These are phyloP conservation scores for Myotis davidii DNA, from an alignment of 2,113 vertebrate genomes.

Conservation along the genomic window DNA sequence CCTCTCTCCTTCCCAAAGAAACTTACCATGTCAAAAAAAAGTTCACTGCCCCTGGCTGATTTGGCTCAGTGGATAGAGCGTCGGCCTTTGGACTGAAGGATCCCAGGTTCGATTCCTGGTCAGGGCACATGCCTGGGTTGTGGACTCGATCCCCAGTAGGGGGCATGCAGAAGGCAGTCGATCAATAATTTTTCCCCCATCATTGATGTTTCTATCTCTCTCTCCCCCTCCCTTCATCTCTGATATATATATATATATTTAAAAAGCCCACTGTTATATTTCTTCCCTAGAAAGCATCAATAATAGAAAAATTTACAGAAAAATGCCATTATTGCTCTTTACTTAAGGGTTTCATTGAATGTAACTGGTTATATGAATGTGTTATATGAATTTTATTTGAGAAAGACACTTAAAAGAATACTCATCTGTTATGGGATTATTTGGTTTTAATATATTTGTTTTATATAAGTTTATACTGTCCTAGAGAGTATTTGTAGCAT, in stretches of 20 bases:
- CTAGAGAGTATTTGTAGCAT: background rate
- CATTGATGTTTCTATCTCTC: no score
- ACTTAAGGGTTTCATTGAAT: background rate
- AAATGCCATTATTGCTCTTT: background rate
- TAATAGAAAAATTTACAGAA: background rate
- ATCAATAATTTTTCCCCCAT: no score
- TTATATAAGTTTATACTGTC: background rate
- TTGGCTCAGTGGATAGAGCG: no score
- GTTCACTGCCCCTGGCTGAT: background rate
- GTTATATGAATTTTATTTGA: conserved; percentile 15
- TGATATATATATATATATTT: no score
- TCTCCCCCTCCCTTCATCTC: no score
- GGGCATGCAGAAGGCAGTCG: no score
- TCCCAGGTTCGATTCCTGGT: no score
- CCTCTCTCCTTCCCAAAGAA: background rate
- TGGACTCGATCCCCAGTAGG: no score
- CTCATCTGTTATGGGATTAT: background rate
- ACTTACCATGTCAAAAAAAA: background rate
- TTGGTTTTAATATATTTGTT: background rate
- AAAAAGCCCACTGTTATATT: background rate
- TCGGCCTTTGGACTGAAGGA: no score
- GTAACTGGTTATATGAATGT: background rate
- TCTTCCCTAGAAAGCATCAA: conserved; percentile 24
- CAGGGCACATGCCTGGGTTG: no score
- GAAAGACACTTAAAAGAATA: conserved; percentile 17